Evolutionary conservation across 2,888 invertebrate species (phyloP), one percentile per base, ranked within the genome.

Genomic region (Mythimna impura): DNA sequence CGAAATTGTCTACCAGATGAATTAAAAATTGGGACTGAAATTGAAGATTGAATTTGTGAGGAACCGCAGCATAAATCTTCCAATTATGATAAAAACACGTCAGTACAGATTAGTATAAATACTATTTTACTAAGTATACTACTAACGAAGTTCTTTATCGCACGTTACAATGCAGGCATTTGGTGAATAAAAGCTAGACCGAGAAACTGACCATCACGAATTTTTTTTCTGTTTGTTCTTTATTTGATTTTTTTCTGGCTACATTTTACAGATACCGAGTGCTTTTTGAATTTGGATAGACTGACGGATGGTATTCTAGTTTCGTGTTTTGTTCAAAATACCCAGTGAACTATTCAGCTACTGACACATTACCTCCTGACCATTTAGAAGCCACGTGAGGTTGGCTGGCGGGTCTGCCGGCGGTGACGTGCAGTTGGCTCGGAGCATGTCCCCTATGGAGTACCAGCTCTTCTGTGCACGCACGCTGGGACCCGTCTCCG

Each of bases 331-430:
- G n/a, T n/a, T 58, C 5, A 58, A 20, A n/a, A 22, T 61, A 14
- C 8, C 22, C 6, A 65, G 10, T 65, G 7, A 54, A 34, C n/a
- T 22, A 12, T 12, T 22, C 36, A 40, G 4, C 14, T 66, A 30
- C 9, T 17, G 36, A 14, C 4, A 55, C 6, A 12, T 74, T 89
- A 95, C 96, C 94, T 96, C 95, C 91, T 97, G 97, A 91, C 97
- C 97, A 92, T 98, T 98, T 78, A 98, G 95, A 63, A 97, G 94
- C 96, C 98, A 98, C 83, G 97, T 97, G 80, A 98, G 96, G 85
- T 96, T 96, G 47, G 97, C 97, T 7, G 97, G 96, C 0, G 98
- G 98, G 84, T 97, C 97, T 20, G 98, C 97, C 12, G 97, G 97
- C 17, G 97, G 96, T 8, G 97, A 97, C 22, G 97, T 97, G 92